These are phyloP conservation scores for Phoxinus dragarum DNA, from an alignment of 2,797 vertebrate genomes.

Conservation along the genomic window DNA sequence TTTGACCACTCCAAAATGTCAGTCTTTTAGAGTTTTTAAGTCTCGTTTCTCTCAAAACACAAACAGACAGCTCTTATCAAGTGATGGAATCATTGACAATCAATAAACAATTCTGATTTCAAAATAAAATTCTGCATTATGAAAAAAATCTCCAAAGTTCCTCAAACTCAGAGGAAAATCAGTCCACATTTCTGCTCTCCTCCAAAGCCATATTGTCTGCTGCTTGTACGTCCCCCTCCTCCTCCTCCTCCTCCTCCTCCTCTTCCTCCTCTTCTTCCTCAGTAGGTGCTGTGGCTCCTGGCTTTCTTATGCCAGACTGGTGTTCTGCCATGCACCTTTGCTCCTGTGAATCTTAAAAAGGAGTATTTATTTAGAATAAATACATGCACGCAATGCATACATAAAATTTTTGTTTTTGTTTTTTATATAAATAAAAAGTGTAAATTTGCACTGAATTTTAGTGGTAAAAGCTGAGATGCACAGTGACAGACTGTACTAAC, in stretches of 20 bases:
- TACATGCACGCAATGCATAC: too few species aligned
- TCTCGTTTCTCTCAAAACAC: neutral
- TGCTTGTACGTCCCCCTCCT: conserved; percentile 1
- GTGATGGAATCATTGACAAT: neutral
- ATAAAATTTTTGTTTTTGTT: too few species aligned
- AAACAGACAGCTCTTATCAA: neutral
- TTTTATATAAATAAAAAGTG: neutral
- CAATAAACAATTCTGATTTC: conserved; percentile 34
- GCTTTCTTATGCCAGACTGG: conserved; percentile 10
- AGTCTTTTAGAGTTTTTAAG: conserved; percentile 1
- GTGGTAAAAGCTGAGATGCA: neutral
- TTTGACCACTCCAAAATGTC: neutral
- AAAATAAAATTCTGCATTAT: conserved; percentile 29
- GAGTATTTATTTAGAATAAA: neutral
- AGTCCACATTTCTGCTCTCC: conserved; percentile 35
- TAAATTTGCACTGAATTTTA: neutral
- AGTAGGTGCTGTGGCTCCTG: conserved; percentile 14
- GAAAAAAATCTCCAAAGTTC: conserved; percentile 7
- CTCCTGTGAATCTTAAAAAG: conserved; percentile 47
- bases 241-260: neutral
- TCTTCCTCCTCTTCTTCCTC: conserved; percentile 27
- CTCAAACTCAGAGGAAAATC: conserved; percentile 1
- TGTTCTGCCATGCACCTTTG: conserved; percentile 15
- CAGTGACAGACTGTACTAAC: neutral
- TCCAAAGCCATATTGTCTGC: conserved; percentile 21